Percentiles rank a stretch among this genome's conserved stretches.
Conservation (phyloP, 2,888 invertebrate species). For the Hedychridium roseum region DNA sequence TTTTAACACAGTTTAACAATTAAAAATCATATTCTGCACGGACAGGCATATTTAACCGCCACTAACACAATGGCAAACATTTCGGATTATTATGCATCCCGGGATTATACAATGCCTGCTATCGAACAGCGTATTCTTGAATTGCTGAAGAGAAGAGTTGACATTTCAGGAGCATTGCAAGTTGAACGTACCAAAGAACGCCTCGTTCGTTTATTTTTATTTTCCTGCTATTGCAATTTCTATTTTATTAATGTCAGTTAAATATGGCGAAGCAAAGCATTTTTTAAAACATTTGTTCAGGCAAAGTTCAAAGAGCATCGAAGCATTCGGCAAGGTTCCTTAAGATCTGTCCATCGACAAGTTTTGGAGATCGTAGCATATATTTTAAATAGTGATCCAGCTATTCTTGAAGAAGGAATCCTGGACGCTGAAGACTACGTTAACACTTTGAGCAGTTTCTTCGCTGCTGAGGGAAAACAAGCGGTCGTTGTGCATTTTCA, state of each 20-base stretch:
- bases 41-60: background rate
- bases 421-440: constrained; percentile 73
- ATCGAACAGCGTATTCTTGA: constrained; percentile 50
- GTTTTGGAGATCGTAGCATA: constrained; percentile 74
- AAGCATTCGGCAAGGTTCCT: constrained; percentile 58
- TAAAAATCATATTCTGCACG: background rate
- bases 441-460: constrained; percentile 70
- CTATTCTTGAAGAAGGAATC: constrained; percentile 74
- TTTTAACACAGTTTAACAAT: background rate
- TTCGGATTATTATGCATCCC: constrained; percentile 11
- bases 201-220: constrained; percentile 34
- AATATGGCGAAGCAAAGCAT: background rate
- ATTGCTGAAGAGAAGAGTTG: constrained; percentile 46
- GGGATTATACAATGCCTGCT: constrained; percentile 54
- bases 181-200: constrained; percentile 44
- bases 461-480: constrained; percentile 70
- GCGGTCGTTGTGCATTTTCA: constrained; percentile 76
- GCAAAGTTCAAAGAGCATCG: constrained; percentile 72
- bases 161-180: constrained; percentile 32
- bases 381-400: constrained; percentile 66
- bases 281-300: constrained; percentile 62
- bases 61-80: background rate
- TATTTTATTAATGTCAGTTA: background rate
- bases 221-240: background rate
- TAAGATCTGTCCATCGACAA: constrained; percentile 70